A percentile compares a stretch with the other conserved stretches of the same genome.
Conservation (phyloP, 2,797 vertebrate species). For the Sebastes ruberrimus region DNA sequence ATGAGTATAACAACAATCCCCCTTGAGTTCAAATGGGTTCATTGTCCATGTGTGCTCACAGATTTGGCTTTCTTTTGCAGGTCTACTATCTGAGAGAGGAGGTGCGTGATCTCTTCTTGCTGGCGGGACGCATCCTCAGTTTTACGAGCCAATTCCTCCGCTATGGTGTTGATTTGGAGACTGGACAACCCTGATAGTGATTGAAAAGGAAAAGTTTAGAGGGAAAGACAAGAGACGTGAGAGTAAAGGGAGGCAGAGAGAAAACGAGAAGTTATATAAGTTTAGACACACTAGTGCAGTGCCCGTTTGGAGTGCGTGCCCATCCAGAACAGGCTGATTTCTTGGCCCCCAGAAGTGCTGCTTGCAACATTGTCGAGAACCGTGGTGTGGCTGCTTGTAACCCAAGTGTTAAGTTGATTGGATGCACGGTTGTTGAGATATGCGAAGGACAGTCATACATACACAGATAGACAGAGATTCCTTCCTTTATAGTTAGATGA, state of each 20-base stretch:
- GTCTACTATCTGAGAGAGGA: constrained; percentile 96
- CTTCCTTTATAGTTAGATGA: no score
- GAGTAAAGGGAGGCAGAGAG: not conserved
- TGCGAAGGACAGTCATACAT: not conserved
- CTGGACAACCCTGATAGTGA: constrained; percentile 87
- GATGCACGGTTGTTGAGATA: no score
- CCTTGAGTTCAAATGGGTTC: not conserved
- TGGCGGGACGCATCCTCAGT: constrained; percentile 97
- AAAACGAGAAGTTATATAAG: not conserved
- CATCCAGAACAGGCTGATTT: no score
- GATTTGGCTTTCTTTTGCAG: constrained; percentile 97
- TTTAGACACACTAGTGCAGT: no score
- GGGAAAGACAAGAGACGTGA: not conserved
- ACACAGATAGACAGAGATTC: not conserved
- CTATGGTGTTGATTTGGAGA: constrained; percentile 92
- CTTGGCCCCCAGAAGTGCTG: no score
- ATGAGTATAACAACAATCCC: not conserved
- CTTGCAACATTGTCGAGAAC: no score
- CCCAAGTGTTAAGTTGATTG: no score
- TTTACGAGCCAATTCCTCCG: constrained; percentile 94
- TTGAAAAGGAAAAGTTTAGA: not conserved
- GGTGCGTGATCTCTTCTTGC: constrained; percentile 97
- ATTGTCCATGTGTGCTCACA: constrained; percentile 76
- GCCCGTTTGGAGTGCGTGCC: no score
- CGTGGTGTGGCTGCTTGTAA: no score